phyloP scores from a whole-genome alignment of 1,140 invertebrate species.

The Mya arenaria region DNA sequence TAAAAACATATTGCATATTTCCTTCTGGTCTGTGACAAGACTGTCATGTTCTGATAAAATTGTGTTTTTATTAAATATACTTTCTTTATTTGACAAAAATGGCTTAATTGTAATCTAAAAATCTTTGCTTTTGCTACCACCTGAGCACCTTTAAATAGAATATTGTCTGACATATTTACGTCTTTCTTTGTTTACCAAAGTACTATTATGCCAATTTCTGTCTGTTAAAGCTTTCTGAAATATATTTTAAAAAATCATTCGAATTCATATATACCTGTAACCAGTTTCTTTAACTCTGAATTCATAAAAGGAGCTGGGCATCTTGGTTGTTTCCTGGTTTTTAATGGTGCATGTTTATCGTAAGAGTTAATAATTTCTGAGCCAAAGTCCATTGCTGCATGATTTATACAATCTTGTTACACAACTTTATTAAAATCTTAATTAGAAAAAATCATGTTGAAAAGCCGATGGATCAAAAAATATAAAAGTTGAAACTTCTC shows the following conservation, averaged over 20 bases:
- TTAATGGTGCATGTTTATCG: too few species aligned
- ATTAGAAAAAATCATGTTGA: too few species aligned
- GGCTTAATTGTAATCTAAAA: slow-evolving; percentile 40
- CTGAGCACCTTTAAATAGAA: slow-evolving; percentile 24
- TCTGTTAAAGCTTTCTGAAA: neutral
- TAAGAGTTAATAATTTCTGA: neutral
- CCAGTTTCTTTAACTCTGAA: slow-evolving; percentile 3
- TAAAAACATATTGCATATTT: slow-evolving; percentile 40
- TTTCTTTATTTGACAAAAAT: slow-evolving; percentile 28
- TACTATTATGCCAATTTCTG: slow-evolving; percentile 30
- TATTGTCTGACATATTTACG: slow-evolving; percentile 9
- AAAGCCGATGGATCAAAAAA: too few species aligned
- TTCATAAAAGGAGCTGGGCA: neutral
- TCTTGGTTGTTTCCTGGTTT: too few species aligned
- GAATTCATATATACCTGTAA: too few species aligned
- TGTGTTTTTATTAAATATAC: neutral
- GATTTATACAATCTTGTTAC: too few species aligned
- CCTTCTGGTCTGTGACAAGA: slow-evolving; percentile 11
- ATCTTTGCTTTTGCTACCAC: neutral
- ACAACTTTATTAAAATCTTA: too few species aligned
- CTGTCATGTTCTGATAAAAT: slow-evolving; percentile 6
- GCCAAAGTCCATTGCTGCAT: neutral
- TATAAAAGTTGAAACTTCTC: too few species aligned
- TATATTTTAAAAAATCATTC: neutral
- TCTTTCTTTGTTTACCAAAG: slow-evolving; percentile 8